Evolutionary conservation across 2,113 vertebrate genomes (phyloP), one percentile per base, ranked within the genome.

Genomic region (Pantherophis guttatus): DNA sequence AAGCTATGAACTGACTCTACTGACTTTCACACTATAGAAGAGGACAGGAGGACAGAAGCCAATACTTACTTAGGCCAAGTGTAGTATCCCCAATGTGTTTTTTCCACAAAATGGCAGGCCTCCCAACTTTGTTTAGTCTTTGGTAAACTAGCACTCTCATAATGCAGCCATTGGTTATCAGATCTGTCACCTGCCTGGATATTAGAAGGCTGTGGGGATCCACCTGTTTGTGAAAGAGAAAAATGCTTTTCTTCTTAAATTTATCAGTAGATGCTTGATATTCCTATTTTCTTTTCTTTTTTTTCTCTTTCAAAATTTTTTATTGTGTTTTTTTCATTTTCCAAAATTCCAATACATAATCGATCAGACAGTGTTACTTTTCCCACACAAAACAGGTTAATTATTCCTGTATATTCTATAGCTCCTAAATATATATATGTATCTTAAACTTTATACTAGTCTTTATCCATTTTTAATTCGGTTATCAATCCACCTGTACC

Each of bases 31-130:
- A 15, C 10, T 48, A 39, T 9, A 44, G 75, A 21, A 55, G 33
- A 54, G 44, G 48, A 86, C 23, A 4, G 24, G n/a, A 52, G 13
- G 44, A 10, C 6, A 8, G 8, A 93, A 90, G 92, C 44, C 57
- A 48, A 12, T 24, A 93, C 98, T 97, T 97, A 99, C 99, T 96
- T 98, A 94, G 99, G 99, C 99, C 99, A 99, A 58, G 97, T 98
- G 54, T 99, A 99, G 95, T 99, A 99, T 11, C 99, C 99, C 99
- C 99, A 99, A 94, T 99, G 99, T 1, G 99, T 99, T 96, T 99
- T 99, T 94, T 99, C 99, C 96, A 99, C 98, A 96, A 99, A 99
- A 88, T 96, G 98, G 94, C 98, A 98, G 0, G 96, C 94, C 50
- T 99, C 98, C 99, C 99, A 99, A 57, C 98, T 98, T 95, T 98